Conservation (phyloP, 2,113 vertebrate species). For the Pipra filicauda region DNA sequence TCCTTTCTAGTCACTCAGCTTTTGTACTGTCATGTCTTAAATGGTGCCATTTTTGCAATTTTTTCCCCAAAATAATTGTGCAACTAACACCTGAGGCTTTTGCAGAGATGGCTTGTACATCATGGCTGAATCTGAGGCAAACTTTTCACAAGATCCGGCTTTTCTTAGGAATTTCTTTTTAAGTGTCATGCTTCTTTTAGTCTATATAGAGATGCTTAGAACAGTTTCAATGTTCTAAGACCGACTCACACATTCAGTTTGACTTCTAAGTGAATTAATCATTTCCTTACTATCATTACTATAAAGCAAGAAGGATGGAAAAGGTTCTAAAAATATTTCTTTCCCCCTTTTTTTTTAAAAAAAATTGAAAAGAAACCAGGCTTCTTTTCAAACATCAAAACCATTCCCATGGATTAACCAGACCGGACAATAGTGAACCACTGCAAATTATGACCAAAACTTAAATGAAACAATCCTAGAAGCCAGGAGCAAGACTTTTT, state of each 20-base stretch:
- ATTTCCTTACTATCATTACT: background rate
- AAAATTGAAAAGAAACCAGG: background rate
- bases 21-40: background rate
- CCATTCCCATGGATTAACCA: background rate
- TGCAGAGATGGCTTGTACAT: background rate
- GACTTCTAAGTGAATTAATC: background rate
- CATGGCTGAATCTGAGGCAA: background rate
- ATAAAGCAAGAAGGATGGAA: background rate
- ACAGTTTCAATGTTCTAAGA: background rate
- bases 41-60: background rate
- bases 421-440: background rate
- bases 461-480: background rate
- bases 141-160: background rate
- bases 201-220: background rate
- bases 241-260: background rate
- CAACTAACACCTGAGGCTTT: background rate
- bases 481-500: background rate
- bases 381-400: background rate
- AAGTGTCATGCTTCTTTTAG: background rate
- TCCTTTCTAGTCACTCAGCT: background rate
- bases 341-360: no score
- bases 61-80: background rate
- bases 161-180: background rate
- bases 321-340: background rate
- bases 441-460: background rate